Evolutionary conservation across 2,888 invertebrate genomes (phyloP), one percentile per base, ranked within the genome.

Genomic region (Gonocerus acuteangulatus): DNA sequence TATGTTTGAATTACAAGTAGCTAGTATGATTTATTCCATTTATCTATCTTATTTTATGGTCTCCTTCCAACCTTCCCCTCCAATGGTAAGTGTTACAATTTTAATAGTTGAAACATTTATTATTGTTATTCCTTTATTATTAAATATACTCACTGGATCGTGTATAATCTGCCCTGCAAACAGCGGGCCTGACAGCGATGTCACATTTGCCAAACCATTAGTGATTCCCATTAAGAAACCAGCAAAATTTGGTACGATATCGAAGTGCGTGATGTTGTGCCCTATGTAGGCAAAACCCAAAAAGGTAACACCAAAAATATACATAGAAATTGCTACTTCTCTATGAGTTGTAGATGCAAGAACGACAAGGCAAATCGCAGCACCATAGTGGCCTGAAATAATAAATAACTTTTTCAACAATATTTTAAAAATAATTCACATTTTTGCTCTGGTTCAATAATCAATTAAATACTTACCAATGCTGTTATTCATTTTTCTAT

Each of bases 171-270:
- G 72, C 2, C 86, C 84, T 0, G 87, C 87, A 27, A 84, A 78
- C 1, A 87, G 74, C 0, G 91, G 90, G 0, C 88, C 89, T 68
- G 89, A 75, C 63, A 91, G 84, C 57, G 89, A 86, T 74, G 87
- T 85, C 13, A 88, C 76, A 69, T 87, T 87, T 0, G 86, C 85
- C 13, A 80, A 76, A 13, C 85, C 84, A 71, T 91, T 91, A 1
- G 88, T 88, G 68, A 91, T 82, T 2, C 91, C 90, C 89, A 91
- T 90, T 66, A 91, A 74, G 0, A 86, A 83, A 36, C 90, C 89
- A 1, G 90, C 86, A 72, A 84, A 87, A 72, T 87, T 87, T 0
- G 90, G 89, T 4, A 90, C 85, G 54, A 92, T 76, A 76, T 91
- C 91, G 66, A 92, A 87, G 70, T 89, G 89, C 68, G 89, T 90